Evolutionary conservation across 2,888 invertebrate genomes (phyloP), one percentile per base, ranked within the genome.

Genomic region (Pharmacophagus antenor): DNA sequence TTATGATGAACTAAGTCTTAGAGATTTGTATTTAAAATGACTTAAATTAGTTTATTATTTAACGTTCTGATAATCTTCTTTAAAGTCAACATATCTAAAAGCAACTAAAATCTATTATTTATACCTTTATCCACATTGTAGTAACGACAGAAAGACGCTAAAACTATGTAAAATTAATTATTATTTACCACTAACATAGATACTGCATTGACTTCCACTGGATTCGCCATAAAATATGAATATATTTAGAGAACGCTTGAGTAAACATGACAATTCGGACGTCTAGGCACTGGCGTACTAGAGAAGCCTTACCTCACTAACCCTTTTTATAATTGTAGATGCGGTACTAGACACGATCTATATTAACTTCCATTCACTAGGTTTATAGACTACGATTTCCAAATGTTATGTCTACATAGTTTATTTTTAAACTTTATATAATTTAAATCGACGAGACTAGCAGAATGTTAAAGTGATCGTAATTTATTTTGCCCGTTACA

Each of bases 301-400:
- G 70, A 61, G 86, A 88, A 87, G 86, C 86, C 86, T 67, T 84
- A 85, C 73, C 68, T 72, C 66, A 70, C 72, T 86, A 86, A 87
- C 81, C 84, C 82, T 85, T 83, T 87, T 85, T 85, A 73, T 76
- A 69, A 75, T 73, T 74, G 71, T 63, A 63, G 61, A 65, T 62
- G 21, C 71, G 75, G n/a, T n/a, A 71, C 72, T 71, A 75, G 67
- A 64, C 62, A 66, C 67, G 70, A 64, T 70, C 73, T 75, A 76
- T 70, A 71, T 79, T 71, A 70, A 68, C 68, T 65, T 72, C 67
- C 73, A 76, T 76, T 74, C 56, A 41, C 17, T 31, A n/a, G n/a
- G n/a, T n/a, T n/a, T n/a, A n/a, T n/a, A n/a, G n/a, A n/a, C n/a
- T n/a, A n/a, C n/a, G n/a, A n/a, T n/a, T n/a, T n/a, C n/a, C n/a